Evolutionary conservation across 2,113 vertebrate genomes (phyloP).

Genomic region (Heliornis fulica): DNA sequence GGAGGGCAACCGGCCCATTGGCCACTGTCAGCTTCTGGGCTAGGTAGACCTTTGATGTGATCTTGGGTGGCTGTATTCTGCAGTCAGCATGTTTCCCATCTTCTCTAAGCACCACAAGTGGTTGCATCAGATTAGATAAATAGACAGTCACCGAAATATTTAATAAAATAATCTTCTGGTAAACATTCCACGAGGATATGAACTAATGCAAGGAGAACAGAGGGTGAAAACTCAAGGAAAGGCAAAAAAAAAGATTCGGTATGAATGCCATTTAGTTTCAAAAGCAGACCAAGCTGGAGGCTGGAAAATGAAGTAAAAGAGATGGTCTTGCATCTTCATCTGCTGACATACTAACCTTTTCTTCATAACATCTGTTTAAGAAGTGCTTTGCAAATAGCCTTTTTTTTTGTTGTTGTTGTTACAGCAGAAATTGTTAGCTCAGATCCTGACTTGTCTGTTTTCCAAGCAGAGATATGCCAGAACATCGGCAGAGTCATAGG

Average conservation of each 20-base stretch:
- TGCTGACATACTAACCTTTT: background rate
- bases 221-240: background rate
- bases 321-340: background rate
- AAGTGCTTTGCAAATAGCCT: background rate
- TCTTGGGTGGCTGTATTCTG: background rate
- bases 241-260: background rate
- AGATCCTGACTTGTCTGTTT: background rate
- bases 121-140: background rate
- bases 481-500: background rate
- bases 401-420: background rate
- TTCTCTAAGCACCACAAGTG: background rate
- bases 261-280: background rate
- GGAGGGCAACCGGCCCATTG: background rate
- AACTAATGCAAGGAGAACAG: background rate
- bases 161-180: background rate
- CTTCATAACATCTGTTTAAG: background rate
- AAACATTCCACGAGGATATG: background rate
- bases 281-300: background rate
- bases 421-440: background rate
- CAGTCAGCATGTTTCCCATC: background rate
- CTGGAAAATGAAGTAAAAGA: background rate
- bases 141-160: background rate
- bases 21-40: background rate
- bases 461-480: background rate
- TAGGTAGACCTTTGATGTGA: background rate